Base-by-base conservation (phyloP, 2,113 vertebrate genomes). In the Charina bottae region DNA sequence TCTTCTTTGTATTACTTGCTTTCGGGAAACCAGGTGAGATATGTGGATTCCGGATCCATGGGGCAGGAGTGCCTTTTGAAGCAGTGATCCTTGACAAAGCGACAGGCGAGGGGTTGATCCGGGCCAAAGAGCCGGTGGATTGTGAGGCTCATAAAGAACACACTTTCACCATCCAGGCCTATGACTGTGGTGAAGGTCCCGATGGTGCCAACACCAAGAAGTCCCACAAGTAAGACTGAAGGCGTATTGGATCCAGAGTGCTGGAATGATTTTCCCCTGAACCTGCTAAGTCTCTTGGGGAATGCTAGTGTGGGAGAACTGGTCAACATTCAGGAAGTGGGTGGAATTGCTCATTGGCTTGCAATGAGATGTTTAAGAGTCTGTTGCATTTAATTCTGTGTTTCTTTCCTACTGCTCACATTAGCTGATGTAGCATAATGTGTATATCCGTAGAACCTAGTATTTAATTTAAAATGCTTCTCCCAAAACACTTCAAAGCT, bases 91-190 rank as follows among this genome's bases (percentile, higher is more conserved):
- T 99, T 97, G 99, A 99, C 96, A 99, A 99, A 94, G 98, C 98
- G 11, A 99, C 99, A 0, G 99, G 99, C 0, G 99, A 99, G 94
- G 99, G 99, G 26, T 97, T 99, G 95, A 99, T 99, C 91, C 98
- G 99, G 49, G 99, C 99, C 90, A 99, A 99, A 95, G 99, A 99
- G 90, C 99, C 99, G 0, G 98, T 99, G 97, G 99, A 99, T 94
- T 99, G 99, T 1, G 99, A 99, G 95, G 98, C 98, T 26, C 99
- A 99, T 94, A 98, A 99, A 91, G 99, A 99, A 84, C 99, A 99
- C 97, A 99, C 98, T 19, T 99, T 99, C 95, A 99, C 99, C 95
- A 99, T 99, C 97, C 99, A 99, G 97, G 99, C 99, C 85, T 99
- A 99, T 0, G 99, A 99, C 97, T 99, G 99, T 0, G 99, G 99